These are phyloP conservation scores for Formicarius rufipectus DNA, from an alignment of 2,113 vertebrate genomes.

Conservation along the genomic window DNA sequence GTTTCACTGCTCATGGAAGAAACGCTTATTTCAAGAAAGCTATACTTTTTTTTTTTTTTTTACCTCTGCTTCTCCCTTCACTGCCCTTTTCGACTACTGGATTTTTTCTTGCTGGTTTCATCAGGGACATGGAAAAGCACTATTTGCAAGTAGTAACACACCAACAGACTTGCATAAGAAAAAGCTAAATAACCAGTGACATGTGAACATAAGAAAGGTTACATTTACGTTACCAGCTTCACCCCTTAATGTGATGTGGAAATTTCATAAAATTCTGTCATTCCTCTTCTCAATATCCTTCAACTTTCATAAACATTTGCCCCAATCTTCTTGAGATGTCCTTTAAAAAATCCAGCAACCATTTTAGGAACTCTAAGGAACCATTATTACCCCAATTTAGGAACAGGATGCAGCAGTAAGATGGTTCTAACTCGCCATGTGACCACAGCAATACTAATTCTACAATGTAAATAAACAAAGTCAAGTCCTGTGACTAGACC, in stretches of 20 bases:
- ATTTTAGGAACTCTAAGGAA: neutral
- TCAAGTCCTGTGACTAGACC: neutral
- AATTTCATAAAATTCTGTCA: neutral
- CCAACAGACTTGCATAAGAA: neutral
- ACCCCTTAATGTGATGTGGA: neutral
- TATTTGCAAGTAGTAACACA: neutral
- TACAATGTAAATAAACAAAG: neutral
- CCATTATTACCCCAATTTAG: neutral
- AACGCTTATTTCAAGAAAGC: neutral
- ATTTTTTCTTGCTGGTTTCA: neutral
- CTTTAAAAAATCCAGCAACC: neutral
- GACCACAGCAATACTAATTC: neutral
- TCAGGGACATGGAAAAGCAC: neutral
- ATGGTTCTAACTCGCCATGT: neutral
- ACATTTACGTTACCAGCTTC: neutral
- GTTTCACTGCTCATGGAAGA: neutral
- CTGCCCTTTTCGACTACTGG: neutral
- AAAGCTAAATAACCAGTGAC: neutral
- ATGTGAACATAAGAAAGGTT: neutral
- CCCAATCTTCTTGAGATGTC: neutral
- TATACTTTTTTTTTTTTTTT: neutral
- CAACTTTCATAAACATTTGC: neutral
- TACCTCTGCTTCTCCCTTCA: neutral
- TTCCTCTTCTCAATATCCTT: neutral
- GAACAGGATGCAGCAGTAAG: neutral